phyloP scores from a whole-genome alignment of 2,797 vertebrate genomes.

The Pseudochirops cupreus region DNA sequence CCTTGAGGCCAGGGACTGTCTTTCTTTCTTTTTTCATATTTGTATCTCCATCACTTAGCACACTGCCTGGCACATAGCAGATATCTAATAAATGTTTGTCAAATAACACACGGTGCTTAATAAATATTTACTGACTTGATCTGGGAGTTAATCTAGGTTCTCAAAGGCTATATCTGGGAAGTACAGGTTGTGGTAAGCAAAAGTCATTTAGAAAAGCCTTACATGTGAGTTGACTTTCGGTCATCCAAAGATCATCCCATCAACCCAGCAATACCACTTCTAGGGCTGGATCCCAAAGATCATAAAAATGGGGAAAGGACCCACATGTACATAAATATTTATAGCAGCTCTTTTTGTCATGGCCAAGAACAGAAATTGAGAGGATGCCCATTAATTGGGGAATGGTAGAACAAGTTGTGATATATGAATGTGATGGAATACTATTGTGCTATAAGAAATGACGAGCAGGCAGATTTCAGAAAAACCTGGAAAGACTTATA shows the following conservation, averaged over 20 bases:
- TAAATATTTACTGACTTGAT: neutral
- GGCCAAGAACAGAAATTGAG: no score
- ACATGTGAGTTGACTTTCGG: neutral
- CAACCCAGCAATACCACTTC: no score
- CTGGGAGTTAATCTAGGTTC: neutral
- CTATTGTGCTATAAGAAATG: no score
- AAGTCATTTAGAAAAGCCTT: neutral
- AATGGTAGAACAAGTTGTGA: no score
- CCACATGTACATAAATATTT: no score
- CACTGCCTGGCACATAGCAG: neutral
- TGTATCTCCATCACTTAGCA: neutral
- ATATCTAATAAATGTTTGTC: neutral
- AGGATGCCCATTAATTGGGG: no score
- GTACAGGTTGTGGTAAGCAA: neutral
- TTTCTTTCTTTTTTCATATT: neutral
- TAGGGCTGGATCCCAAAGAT: no score
- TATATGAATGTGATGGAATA: no score
- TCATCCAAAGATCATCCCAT: neutral
- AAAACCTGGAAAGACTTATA: no score
- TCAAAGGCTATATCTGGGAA: neutral
- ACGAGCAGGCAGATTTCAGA: no score
- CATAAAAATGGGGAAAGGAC: no score
- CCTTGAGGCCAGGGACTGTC: neutral
- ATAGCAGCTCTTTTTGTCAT: no score
- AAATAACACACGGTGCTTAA: neutral